phyloP scores from a whole-genome alignment of 2,797 vertebrate species.

The Enteromius treurensis region DNA sequence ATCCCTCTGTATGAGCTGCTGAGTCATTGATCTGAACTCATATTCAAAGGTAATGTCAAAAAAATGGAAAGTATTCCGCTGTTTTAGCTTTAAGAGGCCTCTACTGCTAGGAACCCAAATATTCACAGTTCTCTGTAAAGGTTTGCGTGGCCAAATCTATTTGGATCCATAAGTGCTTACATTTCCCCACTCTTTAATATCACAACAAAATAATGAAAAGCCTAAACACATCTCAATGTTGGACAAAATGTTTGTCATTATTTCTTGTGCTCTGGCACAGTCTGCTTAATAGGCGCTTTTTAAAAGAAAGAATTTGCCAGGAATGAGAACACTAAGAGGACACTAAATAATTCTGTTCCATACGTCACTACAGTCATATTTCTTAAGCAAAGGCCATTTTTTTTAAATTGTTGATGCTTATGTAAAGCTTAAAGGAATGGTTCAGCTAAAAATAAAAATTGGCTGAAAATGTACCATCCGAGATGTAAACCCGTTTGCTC shows the following conservation, averaged over 20 bases:
- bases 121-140: constrained; percentile 18
- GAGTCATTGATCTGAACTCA: background rate
- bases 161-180: constrained; percentile 45
- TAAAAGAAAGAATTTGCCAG: constrained; percentile 17
- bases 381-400: background rate
- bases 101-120: constrained; percentile 2
- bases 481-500: background rate
- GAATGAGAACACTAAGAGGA: constrained; percentile 26
- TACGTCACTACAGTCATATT: constrained; percentile 12
- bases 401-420: background rate
- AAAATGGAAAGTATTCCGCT: constrained; percentile 43
- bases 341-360: constrained; percentile 18
- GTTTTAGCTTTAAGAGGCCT: constrained; percentile 33
- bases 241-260: constrained; percentile 44
- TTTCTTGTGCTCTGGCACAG: constrained; percentile 24
- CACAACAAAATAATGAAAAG: constrained; percentile 46
- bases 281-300: background rate
- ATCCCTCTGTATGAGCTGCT: background rate
- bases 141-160: constrained; percentile 19
- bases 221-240: constrained; percentile 39
- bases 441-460: background rate
- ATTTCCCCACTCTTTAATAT: constrained; percentile 43
- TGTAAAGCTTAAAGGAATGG: background rate
- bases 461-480: background rate
- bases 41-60: constrained; percentile 17